Conservation (phyloP, 2,113 vertebrate species). For the Tragelaphus strepsiceros region DNA sequence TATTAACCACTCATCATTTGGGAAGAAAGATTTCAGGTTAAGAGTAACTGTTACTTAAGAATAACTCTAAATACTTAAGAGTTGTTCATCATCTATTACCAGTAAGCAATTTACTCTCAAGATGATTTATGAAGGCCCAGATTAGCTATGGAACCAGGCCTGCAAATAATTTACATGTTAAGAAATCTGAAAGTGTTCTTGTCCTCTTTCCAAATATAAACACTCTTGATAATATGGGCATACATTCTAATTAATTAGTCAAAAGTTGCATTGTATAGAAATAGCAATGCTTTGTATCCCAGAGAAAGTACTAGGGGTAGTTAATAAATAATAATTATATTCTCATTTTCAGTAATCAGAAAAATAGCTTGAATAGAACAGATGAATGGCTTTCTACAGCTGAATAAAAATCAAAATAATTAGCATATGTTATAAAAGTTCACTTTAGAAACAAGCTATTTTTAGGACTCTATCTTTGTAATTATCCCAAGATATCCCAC, state of each 20-base stretch:
- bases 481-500: constrained; percentile 32
- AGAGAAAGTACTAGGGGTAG: constrained; percentile 32
- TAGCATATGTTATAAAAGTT: constrained; percentile 48
- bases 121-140: neutral
- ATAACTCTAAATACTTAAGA: neutral
- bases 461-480: constrained; percentile 39
- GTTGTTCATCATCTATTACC: neutral
- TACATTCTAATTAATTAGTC: constrained; percentile 65
- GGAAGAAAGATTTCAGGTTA: neutral
- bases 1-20: neutral
- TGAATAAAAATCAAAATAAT: constrained; percentile 67
- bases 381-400: constrained; percentile 48
- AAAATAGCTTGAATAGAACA: constrained; percentile 61
- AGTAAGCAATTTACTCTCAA: constrained; percentile 12
- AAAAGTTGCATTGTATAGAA: constrained; percentile 48
- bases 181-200: constrained; percentile 47
- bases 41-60: neutral
- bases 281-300: constrained; percentile 40
- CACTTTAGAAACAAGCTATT: constrained; percentile 49
- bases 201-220: constrained; percentile 57
- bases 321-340: constrained; percentile 68
- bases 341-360: constrained; percentile 57
- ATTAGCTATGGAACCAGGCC: neutral
- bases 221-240: constrained; percentile 36
- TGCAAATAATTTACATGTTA: neutral